phyloP scores from a whole-genome alignment of 2,113 vertebrate species.

The Erythrolamprus reginae region DNA sequence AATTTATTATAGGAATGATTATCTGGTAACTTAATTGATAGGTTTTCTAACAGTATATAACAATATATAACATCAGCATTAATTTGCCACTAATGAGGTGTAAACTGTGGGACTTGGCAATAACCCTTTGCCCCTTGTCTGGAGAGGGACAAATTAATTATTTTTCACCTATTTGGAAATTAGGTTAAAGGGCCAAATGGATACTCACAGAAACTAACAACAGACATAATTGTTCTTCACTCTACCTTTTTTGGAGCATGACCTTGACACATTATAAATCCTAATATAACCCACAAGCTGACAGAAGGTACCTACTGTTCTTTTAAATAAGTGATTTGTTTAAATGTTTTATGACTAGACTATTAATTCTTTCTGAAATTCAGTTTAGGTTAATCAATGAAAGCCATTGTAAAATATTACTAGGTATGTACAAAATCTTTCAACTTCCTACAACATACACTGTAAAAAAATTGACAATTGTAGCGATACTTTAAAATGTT shows the following conservation, averaged over 20 bases:
- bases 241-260: not conserved
- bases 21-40: not conserved
- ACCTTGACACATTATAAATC: not conserved
- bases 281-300: not conserved
- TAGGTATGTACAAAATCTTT: not conserved
- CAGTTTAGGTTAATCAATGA: not conserved
- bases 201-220: not conserved
- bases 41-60: not conserved
- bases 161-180: not conserved
- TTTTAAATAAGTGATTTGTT: not conserved
- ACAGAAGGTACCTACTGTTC: not conserved
- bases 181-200: not conserved
- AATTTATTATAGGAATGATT: not conserved
- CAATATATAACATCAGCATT: not conserved
- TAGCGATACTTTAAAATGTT: not conserved
- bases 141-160: not conserved
- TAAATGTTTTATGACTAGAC: not conserved
- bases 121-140: not conserved
- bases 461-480: not conserved
- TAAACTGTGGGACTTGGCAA: not conserved
- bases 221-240: not conserved
- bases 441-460: not conserved
- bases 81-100: not conserved
- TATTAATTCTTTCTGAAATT: not conserved
- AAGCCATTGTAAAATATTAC: not conserved